Conservation (phyloP, 2,113 vertebrate species). For the Varanus salvator region DNA sequence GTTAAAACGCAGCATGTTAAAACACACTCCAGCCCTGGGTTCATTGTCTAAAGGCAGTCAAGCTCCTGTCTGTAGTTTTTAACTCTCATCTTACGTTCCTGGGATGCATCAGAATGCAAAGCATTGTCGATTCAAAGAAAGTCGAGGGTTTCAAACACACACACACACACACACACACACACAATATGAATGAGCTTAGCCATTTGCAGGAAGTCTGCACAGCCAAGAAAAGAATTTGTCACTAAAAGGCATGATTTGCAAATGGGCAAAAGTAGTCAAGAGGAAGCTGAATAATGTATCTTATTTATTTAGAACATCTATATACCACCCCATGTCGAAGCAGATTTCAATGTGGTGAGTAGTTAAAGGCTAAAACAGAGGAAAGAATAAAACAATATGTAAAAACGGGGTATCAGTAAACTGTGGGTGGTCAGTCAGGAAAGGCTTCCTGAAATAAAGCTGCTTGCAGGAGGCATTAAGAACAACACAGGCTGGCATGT, state of each 20-base stretch:
- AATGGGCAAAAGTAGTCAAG: neutral
- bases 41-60: neutral
- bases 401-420: too few relatives aligned
- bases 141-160: neutral
- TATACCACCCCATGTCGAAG: too few relatives aligned
- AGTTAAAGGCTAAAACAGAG: too few relatives aligned
- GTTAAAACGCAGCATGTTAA: neutral
- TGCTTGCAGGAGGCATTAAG: neutral
- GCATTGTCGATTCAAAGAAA: neutral
- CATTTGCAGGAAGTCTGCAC: neutral
- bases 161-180: neutral
- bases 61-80: neutral
- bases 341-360: too few relatives aligned
- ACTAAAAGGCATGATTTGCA: neutral
- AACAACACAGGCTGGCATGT: neutral
- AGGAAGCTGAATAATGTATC: neutral
- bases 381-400: too few relatives aligned
- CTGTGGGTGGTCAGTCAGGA: too few relatives aligned
- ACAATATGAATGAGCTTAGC: neutral
- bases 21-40: neutral
- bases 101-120: neutral
- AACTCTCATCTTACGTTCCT: constrained; percentile 7
- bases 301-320: too few relatives aligned
- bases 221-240: neutral
- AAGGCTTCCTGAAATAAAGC: neutral